Conservation (phyloP, 2,888 invertebrate species). For the Brachypterus glaber region DNA sequence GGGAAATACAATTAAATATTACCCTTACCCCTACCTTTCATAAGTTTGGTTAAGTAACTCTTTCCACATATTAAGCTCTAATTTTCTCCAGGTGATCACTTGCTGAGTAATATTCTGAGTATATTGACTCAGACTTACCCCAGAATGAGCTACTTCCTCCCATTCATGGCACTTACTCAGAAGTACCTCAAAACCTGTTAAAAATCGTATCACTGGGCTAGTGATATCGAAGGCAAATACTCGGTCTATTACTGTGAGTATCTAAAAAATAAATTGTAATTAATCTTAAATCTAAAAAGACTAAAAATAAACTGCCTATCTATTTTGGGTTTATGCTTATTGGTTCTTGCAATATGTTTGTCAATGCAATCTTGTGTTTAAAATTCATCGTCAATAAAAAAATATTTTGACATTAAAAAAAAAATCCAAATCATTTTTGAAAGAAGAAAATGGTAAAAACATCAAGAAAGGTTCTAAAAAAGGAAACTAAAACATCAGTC, state of each 20-base stretch:
- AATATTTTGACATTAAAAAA: too few relatives aligned
- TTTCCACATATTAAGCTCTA: constrained; percentile 84
- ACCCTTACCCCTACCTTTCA: too few relatives aligned
- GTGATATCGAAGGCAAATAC: constrained; percentile 63
- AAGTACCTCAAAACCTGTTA: constrained; percentile 83
- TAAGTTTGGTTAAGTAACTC: constrained; percentile 64
- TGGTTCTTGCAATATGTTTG: too few relatives aligned
- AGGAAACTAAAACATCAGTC: too few relatives aligned
- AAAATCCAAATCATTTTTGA: too few relatives aligned
- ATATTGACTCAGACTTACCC: constrained; percentile 68
- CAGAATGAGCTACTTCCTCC: constrained; percentile 84
- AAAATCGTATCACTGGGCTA: constrained; percentile 76
- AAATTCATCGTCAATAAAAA: too few relatives aligned
- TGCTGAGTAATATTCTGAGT: constrained; percentile 67
- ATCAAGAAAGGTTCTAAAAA: too few relatives aligned
- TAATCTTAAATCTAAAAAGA: constrained; percentile 4
- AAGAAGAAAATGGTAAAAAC: too few relatives aligned
- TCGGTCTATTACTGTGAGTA: constrained; percentile 55
- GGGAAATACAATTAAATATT: constrained; percentile 1
- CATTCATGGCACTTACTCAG: constrained; percentile 79
- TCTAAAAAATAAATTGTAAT: too few relatives aligned
- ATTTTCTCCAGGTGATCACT: constrained; percentile 82
- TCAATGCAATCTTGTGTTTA: too few relatives aligned
- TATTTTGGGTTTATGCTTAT: too few relatives aligned
- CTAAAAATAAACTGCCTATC: constrained; percentile 7